Conservation (phyloP, 2,113 vertebrate species). For the Hypocryptadius cinnamomeus region DNA sequence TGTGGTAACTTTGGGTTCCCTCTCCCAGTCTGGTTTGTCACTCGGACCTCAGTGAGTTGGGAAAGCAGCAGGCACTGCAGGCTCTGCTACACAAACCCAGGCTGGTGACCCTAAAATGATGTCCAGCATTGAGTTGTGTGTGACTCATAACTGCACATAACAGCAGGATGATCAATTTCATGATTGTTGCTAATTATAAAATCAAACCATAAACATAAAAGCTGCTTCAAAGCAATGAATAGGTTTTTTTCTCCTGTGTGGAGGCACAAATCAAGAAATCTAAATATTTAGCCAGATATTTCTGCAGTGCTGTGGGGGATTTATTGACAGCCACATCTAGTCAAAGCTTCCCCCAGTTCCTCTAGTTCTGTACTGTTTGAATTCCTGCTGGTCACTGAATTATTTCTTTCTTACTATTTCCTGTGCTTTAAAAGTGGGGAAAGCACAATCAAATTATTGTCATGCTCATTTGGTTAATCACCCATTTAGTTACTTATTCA, state of each 20-base stretch:
- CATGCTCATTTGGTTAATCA: constrained; percentile 50
- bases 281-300: neutral
- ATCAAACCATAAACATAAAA: neutral
- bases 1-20: neutral
- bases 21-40: neutral
- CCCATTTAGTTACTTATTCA: constrained; percentile 50
- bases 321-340: neutral
- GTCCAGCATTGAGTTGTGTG: neutral
- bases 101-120: fast-evolving
- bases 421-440: constrained; percentile 32
- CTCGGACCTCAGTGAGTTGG: neutral
- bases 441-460: constrained; percentile 18
- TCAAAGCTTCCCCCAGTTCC: neutral
- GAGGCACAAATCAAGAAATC: neutral
- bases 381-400: constrained; percentile 39
- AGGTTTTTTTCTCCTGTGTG: neutral
- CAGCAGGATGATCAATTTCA: neutral
- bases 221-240: neutral
- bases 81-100: neutral
- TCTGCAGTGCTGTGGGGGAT: neutral
- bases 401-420: constrained; percentile 32
- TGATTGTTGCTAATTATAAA: neutral
- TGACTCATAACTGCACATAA: neutral
- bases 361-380: neutral
- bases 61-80: neutral